These are phyloP conservation scores for Dynastes tityus DNA, from an alignment of 2,888 invertebrate species.

Conservation along the genomic window DNA sequence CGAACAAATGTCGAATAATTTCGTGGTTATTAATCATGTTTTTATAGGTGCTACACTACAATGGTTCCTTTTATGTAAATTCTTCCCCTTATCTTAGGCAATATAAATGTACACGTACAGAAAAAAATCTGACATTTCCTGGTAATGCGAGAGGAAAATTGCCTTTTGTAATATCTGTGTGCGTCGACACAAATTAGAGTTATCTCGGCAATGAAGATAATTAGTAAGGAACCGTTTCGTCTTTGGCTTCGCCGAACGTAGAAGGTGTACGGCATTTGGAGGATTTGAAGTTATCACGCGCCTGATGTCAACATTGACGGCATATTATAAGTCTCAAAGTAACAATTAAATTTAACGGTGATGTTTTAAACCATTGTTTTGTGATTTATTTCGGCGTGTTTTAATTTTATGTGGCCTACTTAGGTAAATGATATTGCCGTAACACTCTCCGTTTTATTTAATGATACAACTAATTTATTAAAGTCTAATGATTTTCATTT, in stretches of 20 bases:
- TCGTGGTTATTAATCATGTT: constrained; percentile 51
- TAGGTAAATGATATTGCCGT: background rate
- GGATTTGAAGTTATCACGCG: constrained; percentile 34
- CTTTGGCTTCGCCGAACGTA: constrained; percentile 49
- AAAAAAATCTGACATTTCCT: constrained; percentile 55
- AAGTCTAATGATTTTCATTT: no score
- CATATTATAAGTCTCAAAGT: constrained; percentile 45
- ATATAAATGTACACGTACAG: constrained; percentile 55
- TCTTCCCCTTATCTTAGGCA: constrained; percentile 57
- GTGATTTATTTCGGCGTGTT: constrained; percentile 28
- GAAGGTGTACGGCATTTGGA: constrained; percentile 22
- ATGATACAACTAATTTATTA: constrained; percentile 7
- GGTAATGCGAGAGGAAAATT: constrained; percentile 54
- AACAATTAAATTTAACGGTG: constrained; percentile 34
- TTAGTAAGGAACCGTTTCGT: constrained; percentile 56
- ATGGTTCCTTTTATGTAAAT: constrained; percentile 55
- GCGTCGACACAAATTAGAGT: constrained; percentile 58
- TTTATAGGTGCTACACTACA: constrained; percentile 50
- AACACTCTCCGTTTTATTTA: background rate
- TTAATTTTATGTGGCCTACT: background rate
- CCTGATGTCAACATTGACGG: constrained; percentile 42
- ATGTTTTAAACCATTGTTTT: constrained; percentile 24
- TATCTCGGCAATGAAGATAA: constrained; percentile 58
- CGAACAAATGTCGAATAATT: constrained; percentile 39
- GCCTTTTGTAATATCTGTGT: constrained; percentile 57